Conservation (phyloP, 2,888 invertebrate species). For the Ganaspis brasiliensis region DNA sequence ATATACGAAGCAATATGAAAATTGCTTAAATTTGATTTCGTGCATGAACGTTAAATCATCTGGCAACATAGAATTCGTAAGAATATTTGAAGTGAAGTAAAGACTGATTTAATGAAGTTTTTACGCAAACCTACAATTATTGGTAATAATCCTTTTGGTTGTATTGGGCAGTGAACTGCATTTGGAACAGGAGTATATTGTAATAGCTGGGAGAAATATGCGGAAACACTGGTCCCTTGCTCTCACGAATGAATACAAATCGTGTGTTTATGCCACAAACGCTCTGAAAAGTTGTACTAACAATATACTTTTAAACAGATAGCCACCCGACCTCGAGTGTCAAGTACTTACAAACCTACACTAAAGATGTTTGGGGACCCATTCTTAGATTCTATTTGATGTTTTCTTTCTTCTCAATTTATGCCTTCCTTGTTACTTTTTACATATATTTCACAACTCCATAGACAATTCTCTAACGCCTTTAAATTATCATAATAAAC, state of each 20-base stretch:
- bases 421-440: background rate
- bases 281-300: slow-evolving; percentile 50
- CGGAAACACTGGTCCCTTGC: slow-evolving; percentile 53
- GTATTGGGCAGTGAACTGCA: background rate
- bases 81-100: slow-evolving; percentile 1
- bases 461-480: no score
- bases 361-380: background rate
- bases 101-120: slow-evolving; percentile 36
- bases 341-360: slow-evolving; percentile 12
- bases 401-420: background rate
- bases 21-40: background rate
- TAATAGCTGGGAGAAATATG: slow-evolving; percentile 52
- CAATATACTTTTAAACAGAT: slow-evolving; percentile 48
- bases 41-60: slow-evolving; percentile 4
- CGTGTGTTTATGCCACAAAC: slow-evolving; percentile 51
- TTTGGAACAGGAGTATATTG: slow-evolving; percentile 22
- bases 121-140: slow-evolving; percentile 37
- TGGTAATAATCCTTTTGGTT: slow-evolving; percentile 24
- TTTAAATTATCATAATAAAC: no score
- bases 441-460: no score
- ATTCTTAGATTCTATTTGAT: background rate
- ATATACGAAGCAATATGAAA: slow-evolving; percentile 5
- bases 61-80: slow-evolving; percentile 10
- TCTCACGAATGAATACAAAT: slow-evolving; percentile 55
- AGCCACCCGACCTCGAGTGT: slow-evolving; percentile 14